Base-by-base conservation (phyloP, 2,888 invertebrate genomes). In the Nematopogon swammerdamellus region DNA sequence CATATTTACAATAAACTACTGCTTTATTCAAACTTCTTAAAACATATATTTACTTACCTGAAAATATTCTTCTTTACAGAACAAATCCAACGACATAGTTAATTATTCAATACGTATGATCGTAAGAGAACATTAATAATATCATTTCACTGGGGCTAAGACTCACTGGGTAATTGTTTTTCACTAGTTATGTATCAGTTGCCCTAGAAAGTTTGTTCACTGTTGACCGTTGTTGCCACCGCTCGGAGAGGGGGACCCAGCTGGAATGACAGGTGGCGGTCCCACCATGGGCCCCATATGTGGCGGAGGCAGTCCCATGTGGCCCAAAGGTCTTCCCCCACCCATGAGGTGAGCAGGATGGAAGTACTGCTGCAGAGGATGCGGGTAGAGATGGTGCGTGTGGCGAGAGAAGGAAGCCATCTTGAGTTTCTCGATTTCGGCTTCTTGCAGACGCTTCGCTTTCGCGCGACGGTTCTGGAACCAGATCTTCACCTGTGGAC, bases 361-460 rank as follows among this genome's bases (percentile, higher is more conserved):
- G 61, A 85, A 85, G 67, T 85, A 85, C 60, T 84, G 84, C 67
- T 85, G 85, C 59, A 84, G 68, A 16, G 83, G 84, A 59, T 84
- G 85, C 55, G 84, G 82, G 59, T 84, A 80, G 45, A 67, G 63
- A 57, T 81, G 79, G 66, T 84, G 85, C 55, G 81, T 82, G 63
- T 85, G 85, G 47, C 85, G 81, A 47, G 82, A 73, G 58, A 85
- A 77, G 59, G 85, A 85, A 63, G 80, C 81, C 91, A 91, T 91
- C 77, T 97, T 91, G 64, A 97, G 82, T 76, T 97, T 97, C 75
- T 98, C 97, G 52, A 97, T 86, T 81, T 97, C 97, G 52, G 97
- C 97, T 73, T 98, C 98, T 72, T 97, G 97, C 18, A 98, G 86
- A 19, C 97, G 87, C 81, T 97, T 97, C 66, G 95, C 95, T 76